Percentiles rank a stretch among this genome's conserved stretches.
Evolutionary conservation across 2,888 invertebrate genomes (phyloP).

Genomic region (Doris montereyensis): DNA sequence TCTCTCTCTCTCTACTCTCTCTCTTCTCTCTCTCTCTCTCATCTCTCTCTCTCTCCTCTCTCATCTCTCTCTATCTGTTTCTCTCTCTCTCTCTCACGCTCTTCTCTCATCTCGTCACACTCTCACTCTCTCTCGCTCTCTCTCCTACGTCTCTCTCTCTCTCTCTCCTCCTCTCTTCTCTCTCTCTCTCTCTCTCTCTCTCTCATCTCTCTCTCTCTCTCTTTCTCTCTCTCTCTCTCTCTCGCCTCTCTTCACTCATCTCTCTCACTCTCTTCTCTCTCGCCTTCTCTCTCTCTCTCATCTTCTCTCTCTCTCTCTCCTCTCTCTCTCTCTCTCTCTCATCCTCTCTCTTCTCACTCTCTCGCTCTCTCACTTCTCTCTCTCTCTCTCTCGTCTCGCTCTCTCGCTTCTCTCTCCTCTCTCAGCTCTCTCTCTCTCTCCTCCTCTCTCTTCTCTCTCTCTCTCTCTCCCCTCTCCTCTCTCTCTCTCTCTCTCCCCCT

Average conservation of each 20-base stretch:
- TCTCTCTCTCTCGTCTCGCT: no score
- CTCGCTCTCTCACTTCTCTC: no score
- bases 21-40: constrained; percentile 17
- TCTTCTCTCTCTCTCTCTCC: background rate
- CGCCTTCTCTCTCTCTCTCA: background rate
- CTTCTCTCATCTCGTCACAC: background rate
- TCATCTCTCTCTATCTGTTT: constrained; percentile 4
- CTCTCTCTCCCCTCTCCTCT: constrained; percentile 5
- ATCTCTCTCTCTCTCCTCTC: background rate
- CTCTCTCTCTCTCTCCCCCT: constrained; percentile 12
- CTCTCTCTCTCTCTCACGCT: constrained; percentile 20
- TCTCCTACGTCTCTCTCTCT: background rate
- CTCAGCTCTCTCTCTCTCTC: background rate
- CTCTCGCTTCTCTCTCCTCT: constrained; percentile 11
- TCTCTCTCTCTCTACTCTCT: constrained; percentile 5
- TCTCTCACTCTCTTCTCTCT: background rate
- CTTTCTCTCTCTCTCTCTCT: constrained; percentile 18
- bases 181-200: background rate
- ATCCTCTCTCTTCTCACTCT: no score
- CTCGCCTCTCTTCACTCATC: background rate
- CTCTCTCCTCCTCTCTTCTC: background rate
- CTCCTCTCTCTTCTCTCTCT: constrained; percentile 23
- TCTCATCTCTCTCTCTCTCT: constrained; percentile 21
- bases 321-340: background rate
- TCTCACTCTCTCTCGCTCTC: background rate